Base-by-base conservation (phyloP, 2,797 vertebrate genomes). In the Sternarchorhynchus goeldii region DNA sequence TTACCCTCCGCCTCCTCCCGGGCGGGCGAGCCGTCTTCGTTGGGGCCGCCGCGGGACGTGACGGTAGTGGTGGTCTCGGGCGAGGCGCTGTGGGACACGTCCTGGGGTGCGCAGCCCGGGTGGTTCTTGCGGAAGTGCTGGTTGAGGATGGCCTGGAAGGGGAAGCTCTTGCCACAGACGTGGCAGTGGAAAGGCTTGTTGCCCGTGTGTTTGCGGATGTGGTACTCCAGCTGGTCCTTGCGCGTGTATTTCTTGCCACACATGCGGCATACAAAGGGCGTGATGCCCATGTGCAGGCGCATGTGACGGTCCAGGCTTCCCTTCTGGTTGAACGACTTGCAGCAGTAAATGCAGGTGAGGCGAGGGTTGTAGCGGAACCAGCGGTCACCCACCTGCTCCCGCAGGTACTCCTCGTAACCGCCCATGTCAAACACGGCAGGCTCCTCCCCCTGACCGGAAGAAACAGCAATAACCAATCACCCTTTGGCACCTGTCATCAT, bases 111-210 rank as follows among this genome's bases (percentile, higher is more conserved):
- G 21, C 95, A 97, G 89, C 96, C 96, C 0, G 97, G 97, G 86
- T 99, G 97, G 92, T 99, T 99, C 89, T 99, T 99, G 81, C 97
- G 96, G 94, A 99, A 97, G 94, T 99, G 97, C 94, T 99, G 97
- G 94, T 99, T 99, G 86, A 99, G 94, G 92, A 99, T 99, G 87
- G 97, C 97, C 93, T 98, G 97, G 93, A 99, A 99, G 76, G 97
- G 97, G 90, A 99, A 99, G 90, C 97, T 99, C 87, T 99, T 99
- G 45, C 96, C 96, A 0, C 97, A 99, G 56, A 99, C 96, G 0
- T 98, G 96, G 89, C 97, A 99, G 87, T 98, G 96, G 84, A 99
- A 99, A 83, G 97, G 97, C 90, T 99, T 99, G 94, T 99, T 99
- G 85, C 97, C 97, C 0, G 97, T 99, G 93, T 99, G 97, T 90